phyloP scores from a whole-genome alignment of 2,888 invertebrate genomes.

The Entomobrya multifasciata region DNA sequence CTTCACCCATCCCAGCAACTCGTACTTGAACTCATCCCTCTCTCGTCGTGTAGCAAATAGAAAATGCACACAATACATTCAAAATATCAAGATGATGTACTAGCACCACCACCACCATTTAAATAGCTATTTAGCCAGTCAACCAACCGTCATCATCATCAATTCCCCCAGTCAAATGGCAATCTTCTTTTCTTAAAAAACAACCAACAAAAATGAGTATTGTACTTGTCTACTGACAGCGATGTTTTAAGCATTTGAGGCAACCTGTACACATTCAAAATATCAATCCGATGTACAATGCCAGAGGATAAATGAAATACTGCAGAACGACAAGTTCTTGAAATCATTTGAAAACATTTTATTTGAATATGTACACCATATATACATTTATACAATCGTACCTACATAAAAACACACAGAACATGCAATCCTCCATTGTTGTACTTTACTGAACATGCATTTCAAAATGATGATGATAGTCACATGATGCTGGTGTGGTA shows the following conservation, averaged over 20 bases:
- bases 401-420: neutral
- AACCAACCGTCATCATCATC: conserved; percentile 55
- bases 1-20: conserved; percentile 50
- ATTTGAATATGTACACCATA: no score
- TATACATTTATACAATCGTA: no score
- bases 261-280: no score
- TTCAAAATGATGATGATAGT: conserved; percentile 28
- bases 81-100: no score
- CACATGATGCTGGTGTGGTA: neutral
- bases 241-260: neutral
- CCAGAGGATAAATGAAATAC: no score
- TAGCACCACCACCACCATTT: conserved; percentile 21
- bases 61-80: neutral
- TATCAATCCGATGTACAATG: no score
- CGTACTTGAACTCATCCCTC: conserved; percentile 15
- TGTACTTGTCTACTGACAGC: conserved; percentile 27
- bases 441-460: conserved; percentile 10
- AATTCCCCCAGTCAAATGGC: conserved; percentile 42
- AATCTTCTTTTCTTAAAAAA: conserved; percentile 18
- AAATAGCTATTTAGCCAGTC: conserved; percentile 61
- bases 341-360: no score
- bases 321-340: no score
- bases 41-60: conserved; percentile 1
- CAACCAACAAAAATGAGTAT: conserved; percentile 11
- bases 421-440: conserved; percentile 16